Conservation (phyloP, 2,113 vertebrate genomes). For the Rissa tridactyla region DNA sequence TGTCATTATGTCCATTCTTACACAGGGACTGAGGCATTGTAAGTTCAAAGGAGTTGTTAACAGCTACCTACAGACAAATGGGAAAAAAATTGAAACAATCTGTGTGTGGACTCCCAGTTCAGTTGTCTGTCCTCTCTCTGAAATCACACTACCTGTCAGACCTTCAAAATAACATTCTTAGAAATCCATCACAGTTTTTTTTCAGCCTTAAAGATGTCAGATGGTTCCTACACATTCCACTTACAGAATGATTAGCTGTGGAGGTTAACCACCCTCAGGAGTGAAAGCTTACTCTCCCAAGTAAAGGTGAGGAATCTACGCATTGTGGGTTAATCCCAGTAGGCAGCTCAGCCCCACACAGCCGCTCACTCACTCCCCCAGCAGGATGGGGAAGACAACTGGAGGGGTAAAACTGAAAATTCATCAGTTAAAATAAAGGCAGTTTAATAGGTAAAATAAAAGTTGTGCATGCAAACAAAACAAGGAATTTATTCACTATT, state of each 20-base stretch:
- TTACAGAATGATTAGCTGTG: neutral
- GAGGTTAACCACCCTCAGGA: neutral
- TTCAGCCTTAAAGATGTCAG: neutral
- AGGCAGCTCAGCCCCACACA: neutral
- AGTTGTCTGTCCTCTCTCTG: neutral
- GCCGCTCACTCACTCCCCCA: rapidly evolving
- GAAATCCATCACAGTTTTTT: neutral
- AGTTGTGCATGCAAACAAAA: rapidly evolving
- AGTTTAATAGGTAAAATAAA: neutral
- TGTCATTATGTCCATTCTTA: neutral
- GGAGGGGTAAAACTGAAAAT: neutral
- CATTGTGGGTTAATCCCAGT: neutral
- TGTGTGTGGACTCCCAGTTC: neutral
- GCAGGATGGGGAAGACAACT: neutral
- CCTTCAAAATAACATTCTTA: neutral
- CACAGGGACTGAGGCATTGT: neutral
- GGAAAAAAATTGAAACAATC: neutral
- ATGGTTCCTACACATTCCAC: neutral
- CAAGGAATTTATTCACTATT: neutral
- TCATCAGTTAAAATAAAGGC: neutral
- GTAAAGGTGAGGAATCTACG: neutral
- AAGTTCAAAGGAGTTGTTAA: neutral
- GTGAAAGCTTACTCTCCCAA: neutral
- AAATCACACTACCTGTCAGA: neutral
- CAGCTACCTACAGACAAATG: neutral